Evolutionary conservation across 2,113 vertebrate species (phyloP).

Genomic region (Columba livia): DNA sequence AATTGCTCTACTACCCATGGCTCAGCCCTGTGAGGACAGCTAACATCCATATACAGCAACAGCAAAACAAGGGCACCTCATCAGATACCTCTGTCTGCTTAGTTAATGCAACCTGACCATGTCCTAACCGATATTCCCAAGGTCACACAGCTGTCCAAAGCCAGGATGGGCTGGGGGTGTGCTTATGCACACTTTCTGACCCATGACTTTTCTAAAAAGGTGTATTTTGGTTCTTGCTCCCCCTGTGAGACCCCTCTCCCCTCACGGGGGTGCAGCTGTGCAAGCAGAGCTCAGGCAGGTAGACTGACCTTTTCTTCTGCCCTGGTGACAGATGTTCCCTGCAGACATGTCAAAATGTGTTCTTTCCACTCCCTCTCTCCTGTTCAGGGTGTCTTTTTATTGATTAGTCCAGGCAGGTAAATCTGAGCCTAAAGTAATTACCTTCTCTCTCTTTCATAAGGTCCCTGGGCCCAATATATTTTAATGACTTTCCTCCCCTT

Average conservation of each 20-base stretch:
- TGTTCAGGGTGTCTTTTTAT: slow-evolving; percentile 35
- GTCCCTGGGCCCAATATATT: slow-evolving; percentile 52
- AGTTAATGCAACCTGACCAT: neutral
- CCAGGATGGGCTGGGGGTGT: neutral
- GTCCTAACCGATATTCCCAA: neutral
- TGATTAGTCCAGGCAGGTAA: slow-evolving; percentile 54
- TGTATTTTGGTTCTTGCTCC: neutral
- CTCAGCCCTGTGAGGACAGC: neutral
- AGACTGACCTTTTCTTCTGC: neutral
- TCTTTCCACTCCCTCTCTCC: neutral
- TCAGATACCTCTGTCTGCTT: neutral
- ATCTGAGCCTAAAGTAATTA: slow-evolving; percentile 53
- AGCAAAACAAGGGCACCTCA: neutral
- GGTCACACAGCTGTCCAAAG: neutral
- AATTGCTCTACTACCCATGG: neutral
- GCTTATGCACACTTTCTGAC: neutral
- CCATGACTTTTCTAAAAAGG: accelerated
- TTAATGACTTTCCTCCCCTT: slow-evolving; percentile 59
- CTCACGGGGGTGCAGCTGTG: accelerated
- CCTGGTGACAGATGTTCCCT: neutral
- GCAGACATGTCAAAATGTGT: neutral
- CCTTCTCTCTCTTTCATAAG: slow-evolving; percentile 34
- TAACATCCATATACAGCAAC: accelerated
- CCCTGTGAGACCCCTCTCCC: no score
- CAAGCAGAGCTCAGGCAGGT: accelerated